These are phyloP conservation scores for Acanthococcus lagerstroemiae DNA, from an alignment of 2,888 invertebrate genomes.

Conservation along the genomic window DNA sequence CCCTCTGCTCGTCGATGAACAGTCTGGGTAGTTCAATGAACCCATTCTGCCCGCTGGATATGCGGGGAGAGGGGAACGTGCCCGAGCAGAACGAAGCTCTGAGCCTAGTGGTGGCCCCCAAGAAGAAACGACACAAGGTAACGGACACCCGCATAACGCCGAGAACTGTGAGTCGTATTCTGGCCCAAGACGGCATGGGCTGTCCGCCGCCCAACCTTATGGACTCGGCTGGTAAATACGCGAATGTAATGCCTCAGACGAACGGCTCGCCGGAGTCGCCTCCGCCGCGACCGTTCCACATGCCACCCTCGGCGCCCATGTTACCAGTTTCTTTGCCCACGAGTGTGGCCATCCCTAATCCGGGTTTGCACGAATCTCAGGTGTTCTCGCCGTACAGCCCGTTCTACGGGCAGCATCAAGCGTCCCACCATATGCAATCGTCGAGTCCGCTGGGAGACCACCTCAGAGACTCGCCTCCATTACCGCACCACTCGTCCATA, in stretches of 20 bases:
- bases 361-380: constrained; percentile 87
- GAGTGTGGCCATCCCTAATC: constrained; percentile 92
- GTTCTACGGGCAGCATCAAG: constrained; percentile 72
- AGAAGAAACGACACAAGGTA: constrained; percentile 92
- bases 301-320: constrained; percentile 68
- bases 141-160: constrained; percentile 89
- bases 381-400: constrained; percentile 86
- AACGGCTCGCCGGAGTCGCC: constrained; percentile 51
- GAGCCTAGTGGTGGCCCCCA: constrained; percentile 86
- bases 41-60: constrained; percentile 50
- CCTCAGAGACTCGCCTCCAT: constrained; percentile 70
- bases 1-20: constrained; percentile 5
- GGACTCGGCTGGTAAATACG: constrained; percentile 47
- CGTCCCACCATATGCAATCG: constrained; percentile 67
- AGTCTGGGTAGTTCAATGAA: constrained; percentile 42
- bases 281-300: constrained; percentile 66
- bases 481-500: constrained; percentile 70
- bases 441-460: constrained; percentile 55
- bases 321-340: constrained; percentile 83
- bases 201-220: constrained; percentile 40
- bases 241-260: background rate
- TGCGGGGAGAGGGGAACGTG: constrained; percentile 43
- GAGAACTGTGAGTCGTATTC: constrained; percentile 73
- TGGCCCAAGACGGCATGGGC: constrained; percentile 61
- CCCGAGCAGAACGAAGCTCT: constrained; percentile 89